Evolutionary conservation across 2,888 invertebrate species (phyloP).

Genomic region (Arge pagana): DNA sequence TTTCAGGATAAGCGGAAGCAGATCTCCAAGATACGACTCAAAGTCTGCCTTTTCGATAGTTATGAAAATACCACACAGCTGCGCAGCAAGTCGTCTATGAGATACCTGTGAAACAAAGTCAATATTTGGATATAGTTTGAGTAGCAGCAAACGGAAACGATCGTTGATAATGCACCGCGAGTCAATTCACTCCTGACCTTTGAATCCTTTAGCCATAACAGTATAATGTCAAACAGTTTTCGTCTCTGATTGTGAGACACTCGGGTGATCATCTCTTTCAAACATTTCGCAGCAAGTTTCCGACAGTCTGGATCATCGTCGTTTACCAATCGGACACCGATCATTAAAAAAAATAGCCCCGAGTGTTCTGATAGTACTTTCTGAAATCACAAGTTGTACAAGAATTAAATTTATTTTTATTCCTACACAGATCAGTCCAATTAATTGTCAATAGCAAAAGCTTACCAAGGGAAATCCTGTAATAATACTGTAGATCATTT

Average conservation of each 20-base stretch:
- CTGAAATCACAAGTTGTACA: constrained; percentile 55
- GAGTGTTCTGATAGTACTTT: constrained; percentile 65
- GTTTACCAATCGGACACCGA: constrained; percentile 80
- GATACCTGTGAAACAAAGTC: constrained; percentile 59
- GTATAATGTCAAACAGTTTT: constrained; percentile 72
- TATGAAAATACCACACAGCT: constrained; percentile 80
- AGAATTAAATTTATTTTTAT: neutral
- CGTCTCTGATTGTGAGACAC: constrained; percentile 64
- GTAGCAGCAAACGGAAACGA: no score
- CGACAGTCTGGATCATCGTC: constrained; percentile 80
- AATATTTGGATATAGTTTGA: constrained; percentile 1
- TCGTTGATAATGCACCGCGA: no score
- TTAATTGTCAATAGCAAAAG: constrained; percentile 30
- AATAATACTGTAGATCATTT: constrained; percentile 81
- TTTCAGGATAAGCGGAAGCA: constrained; percentile 66
- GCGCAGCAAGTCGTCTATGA: constrained; percentile 77
- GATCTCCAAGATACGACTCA: constrained; percentile 64
- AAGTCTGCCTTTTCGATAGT: constrained; percentile 75
- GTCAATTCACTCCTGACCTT: constrained; percentile 62
- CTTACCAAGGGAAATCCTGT: constrained; percentile 76
- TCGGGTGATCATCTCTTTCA: constrained; percentile 71
- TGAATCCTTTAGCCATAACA: constrained; percentile 71
- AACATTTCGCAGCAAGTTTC: constrained; percentile 71
- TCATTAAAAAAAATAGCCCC: constrained; percentile 73
- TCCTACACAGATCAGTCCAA: neutral